Evolutionary conservation across 2,888 invertebrate genomes (phyloP).

Genomic region (Ophion slaviceki): DNA sequence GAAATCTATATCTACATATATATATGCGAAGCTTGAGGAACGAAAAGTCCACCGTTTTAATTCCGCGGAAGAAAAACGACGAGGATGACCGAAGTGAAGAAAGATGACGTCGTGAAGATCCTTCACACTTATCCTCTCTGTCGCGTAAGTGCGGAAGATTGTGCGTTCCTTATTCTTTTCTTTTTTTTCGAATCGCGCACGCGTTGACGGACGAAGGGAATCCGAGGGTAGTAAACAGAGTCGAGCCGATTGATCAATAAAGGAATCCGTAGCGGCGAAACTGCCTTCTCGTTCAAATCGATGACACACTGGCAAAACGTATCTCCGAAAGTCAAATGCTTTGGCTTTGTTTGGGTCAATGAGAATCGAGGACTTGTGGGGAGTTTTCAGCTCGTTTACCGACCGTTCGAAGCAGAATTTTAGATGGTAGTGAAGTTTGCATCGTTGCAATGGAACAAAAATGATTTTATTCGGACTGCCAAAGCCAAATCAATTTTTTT

Average conservation of each 20-base stretch:
- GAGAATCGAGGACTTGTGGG: too few relatives aligned
- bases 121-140: constrained; percentile 86
- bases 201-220: not conserved
- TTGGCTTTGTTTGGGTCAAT: not conserved
- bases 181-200: constrained; percentile 10
- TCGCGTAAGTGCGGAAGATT: constrained; percentile 83
- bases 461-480: too few relatives aligned
- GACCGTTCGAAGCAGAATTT: too few relatives aligned
- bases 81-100: constrained; percentile 81
- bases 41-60: constrained; percentile 9
- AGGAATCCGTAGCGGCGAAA: constrained; percentile 14
- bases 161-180: not conserved
- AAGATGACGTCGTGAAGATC: constrained; percentile 84
- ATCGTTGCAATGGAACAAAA: too few relatives aligned
- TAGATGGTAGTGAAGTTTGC: too few relatives aligned
- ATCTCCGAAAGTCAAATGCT: not conserved
- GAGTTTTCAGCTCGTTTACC: too few relatives aligned
- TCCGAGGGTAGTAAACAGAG: constrained; percentile 20
- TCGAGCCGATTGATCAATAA: constrained; percentile 60
- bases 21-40: constrained; percentile 7
- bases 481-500: too few relatives aligned
- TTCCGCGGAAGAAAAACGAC: not conserved
- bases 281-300: constrained; percentile 8
- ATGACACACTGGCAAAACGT: not conserved
- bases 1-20: not conserved